Base-by-base conservation (phyloP, 2,113 vertebrate genomes). In the Pseudorasbora parva region DNA sequence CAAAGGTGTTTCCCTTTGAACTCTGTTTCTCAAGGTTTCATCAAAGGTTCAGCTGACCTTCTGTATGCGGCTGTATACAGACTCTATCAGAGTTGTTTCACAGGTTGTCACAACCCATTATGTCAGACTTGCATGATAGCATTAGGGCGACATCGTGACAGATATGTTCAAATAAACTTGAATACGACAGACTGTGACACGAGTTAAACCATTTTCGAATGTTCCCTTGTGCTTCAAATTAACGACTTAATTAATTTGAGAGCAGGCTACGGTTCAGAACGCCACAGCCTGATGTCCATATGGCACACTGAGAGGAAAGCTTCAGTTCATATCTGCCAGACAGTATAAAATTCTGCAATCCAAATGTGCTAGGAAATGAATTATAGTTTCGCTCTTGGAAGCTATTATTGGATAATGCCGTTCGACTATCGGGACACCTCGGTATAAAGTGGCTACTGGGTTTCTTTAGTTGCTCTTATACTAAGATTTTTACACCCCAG, bases 271-370 rank as follows among this genome's bases (percentile, higher is more conserved):
- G 54, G 83, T 60, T 84, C 76, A 60, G 66, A 73, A 49, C 51
- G 9, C 64, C 66, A 23, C 76, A 72, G 51, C 56, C 66, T 84
- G 75, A 79, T 49, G 83, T 78, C 64, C 83, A 72, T 78, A 78
- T 78, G 82, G 75, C 76, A 45, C 47, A n/a, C 19, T 0, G 25
- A 72, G 14, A 59, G 19, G 59, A 37, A 64, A 37, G 27, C 62
- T 66, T 68, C 15, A 12, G 25, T 37, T 45, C 45, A 33, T 77
- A 41, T 84, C 47, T 78, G 15, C 25, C 19, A 15, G 8, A 37
- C 45, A 41, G 41, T 27, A 25, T 51, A 41, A 84, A 66, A 77
- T 72, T 60, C 25, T 79, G 27, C 64, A 17, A 47, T 60, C 27
- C 54, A 21, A 78, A 59, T 72, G 64, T 45, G 43, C 51, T 78